Evolutionary conservation across 1,140 invertebrate species (phyloP), one percentile per base, ranked within the genome.

Genomic region (Hirudo medicinalis): DNA sequence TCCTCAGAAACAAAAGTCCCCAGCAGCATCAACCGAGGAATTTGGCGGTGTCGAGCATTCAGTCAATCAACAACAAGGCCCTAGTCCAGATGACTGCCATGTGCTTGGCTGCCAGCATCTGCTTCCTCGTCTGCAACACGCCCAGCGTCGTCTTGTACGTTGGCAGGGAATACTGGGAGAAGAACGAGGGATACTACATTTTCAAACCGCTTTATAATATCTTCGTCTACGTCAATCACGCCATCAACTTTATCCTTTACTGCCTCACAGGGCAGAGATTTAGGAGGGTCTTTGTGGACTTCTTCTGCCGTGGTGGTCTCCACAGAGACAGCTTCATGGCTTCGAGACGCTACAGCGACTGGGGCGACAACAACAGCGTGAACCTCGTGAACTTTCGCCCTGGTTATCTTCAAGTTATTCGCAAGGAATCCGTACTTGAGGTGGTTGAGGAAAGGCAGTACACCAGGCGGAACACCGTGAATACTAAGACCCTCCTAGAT

Each of bases 231-330:
- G 55, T 76, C 36, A 75, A 76, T 63, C 75, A 76, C 71, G 75
- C 76, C n/a, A 71, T 72, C 54, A 76, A 76, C 40, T 75, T 76
- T 71, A 74, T 76, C 63, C 54, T 76, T 8, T 76, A 76, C 60
- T 75, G 73, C 29, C 49, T 76, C 19, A 72, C 72, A 20, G 75
- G 76, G 22, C 69, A 60, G 32, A 68, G 60, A 27, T 76, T 76
- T 71, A 36, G 76, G 54, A 67, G 54, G 17, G 74, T 73, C 54
- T 73, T 76, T 67, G 60, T 73, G n/a, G 66, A 43, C 19, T 29
- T 75, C 4, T 74, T 74, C 53, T 78, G 79, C 15, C 22, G 29
- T 13, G 29, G 29, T 63, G 22, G 22, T 25, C 22, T 25, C 8
- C 29, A 22, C 19, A 63, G 19, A 32, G 19, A 63, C 11, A 63